Base-by-base conservation (phyloP, 2,888 invertebrate genomes). In the Papilio elwesi region DNA sequence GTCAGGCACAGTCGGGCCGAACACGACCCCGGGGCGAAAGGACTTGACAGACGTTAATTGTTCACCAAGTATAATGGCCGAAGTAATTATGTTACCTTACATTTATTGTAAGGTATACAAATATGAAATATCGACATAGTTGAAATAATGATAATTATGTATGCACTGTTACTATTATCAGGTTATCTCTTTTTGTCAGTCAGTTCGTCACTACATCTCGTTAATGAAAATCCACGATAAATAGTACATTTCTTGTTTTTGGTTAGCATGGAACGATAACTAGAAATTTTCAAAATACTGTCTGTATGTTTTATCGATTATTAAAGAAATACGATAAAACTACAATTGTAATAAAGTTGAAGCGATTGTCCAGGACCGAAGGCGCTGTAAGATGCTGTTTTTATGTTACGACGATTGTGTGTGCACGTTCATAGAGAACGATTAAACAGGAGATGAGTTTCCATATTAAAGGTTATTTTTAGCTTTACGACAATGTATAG, bases 1-100 rank as follows among this genome's bases (percentile, higher is more conserved):
- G 38, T 38, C 38, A 36, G 36, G 53, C 26, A 36, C 26, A 55
- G 55, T 36, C 53, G 53, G 38, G 82, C 87, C 84, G 80, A 81
- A 81, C 82, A 85, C 81, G 59, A n/a, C 71, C 26, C 62, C 53
- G 47, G 48, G 71, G 67, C 67, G 43, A n/a, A 43, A 52, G 47
- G 36, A 63, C 67, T 77, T 89, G 90, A 90, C 86, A 81, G 90
- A 91, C 89, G 80, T 86, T 90, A 90, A 91, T 90, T 88, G 88
- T 88, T 83, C 80, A 77, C 74, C 82, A 86, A 81, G 80, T 82
- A 86, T 85, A 83, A 85, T 82, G 80, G 79, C 78, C 76, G 75
- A 76, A 78, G 81, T 85, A 85, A 87, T 87, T 86, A 84, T 82
- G 76, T 79, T 80, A 77, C 80, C 77, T 70, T 70, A 71, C 53